Evolutionary conservation across 1,140 invertebrate species (phyloP), one percentile per base, ranked within the genome.

Genomic region (Bombus confusus): DNA sequence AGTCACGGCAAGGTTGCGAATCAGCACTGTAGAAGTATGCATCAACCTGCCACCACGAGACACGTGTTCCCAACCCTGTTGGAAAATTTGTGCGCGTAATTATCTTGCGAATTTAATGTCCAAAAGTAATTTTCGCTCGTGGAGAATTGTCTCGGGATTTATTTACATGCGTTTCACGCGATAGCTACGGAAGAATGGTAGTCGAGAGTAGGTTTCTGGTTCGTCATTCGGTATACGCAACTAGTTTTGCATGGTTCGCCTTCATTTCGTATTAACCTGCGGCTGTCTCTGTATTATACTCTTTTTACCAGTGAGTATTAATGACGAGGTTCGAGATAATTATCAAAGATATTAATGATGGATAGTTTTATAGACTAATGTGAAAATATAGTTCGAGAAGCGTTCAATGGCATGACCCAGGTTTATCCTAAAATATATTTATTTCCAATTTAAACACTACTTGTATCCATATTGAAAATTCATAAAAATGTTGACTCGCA

Each of bases 31-130:
- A n/a, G 66, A 52, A 57, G 66, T 37, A 41, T 6, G 39, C 39
- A 22, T 66, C 76, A 25, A 66, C 9, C 77, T 41, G 62, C 39
- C 39, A 66, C 47, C 34, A 3, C 43, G 66, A 37, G 64, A 68
- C 66, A 80, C 25, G 10, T 39, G 64, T 52, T n/a, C 9, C 28
- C 34, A 22, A 64, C 25, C 9, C 4, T n/a, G 15, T 31, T 18
- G 34, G 64, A 71, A 80, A 80, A 71, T 80, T 81, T 81, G 79
- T 41, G 47, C 22, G 37, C 13, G 79, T 41, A 59, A 81, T 81
- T 81, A 81, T n/a, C 79, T 59, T 81, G 69, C 68, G 79, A 72
- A 43, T 81, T 73, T 81, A 81, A 81, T 72, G 39, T 37, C 10
- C 15, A 37, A 72, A 81, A 59, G 79, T 81, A 81, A 73, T 73